A percentile compares a stretch with the other conserved stretches of the same genome.
Evolutionary conservation across 2,888 invertebrate species (phyloP).

Genomic region (Hypena proboscidalis): DNA sequence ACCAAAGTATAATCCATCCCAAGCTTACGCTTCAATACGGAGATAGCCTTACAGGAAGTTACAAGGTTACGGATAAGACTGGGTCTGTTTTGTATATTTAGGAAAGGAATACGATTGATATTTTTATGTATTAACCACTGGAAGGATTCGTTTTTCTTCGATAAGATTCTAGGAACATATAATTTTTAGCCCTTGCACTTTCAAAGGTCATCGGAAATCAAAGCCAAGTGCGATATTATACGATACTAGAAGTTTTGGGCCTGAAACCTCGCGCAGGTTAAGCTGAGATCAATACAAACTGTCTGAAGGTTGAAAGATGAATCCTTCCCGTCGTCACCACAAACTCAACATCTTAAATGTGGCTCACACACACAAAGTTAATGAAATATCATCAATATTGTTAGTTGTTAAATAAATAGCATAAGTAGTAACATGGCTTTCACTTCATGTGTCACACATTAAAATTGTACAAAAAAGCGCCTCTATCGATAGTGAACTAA

Average conservation of each 20-base stretch:
- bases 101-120: slow-evolving; percentile 55
- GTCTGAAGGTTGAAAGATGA: neutral
- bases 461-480: slow-evolving; percentile 10
- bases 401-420: slow-evolving; percentile 26
- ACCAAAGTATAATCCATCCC: slow-evolving; percentile 46
- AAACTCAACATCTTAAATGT: slow-evolving; percentile 9
- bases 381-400: slow-evolving; percentile 8
- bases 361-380: slow-evolving; percentile 4
- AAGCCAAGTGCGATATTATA: too few species aligned
- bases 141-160: slow-evolving; percentile 1
- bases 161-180: neutral
- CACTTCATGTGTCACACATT: slow-evolving; percentile 14
- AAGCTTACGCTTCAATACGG: slow-evolving; percentile 31
- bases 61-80: slow-evolving; percentile 78
- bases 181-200: too few species aligned
- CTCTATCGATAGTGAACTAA: too few species aligned
- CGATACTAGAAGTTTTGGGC: too few species aligned
- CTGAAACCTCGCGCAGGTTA: too few species aligned
- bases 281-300: too few species aligned
- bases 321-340: neutral
- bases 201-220: too few species aligned
- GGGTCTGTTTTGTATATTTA: slow-evolving; percentile 66
- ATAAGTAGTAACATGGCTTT: slow-evolving; percentile 21
- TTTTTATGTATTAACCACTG: slow-evolving; percentile 32
- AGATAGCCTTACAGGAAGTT: slow-evolving; percentile 55